phyloP scores from a whole-genome alignment of 1,140 invertebrate species.

The Drosophila varians region DNA sequence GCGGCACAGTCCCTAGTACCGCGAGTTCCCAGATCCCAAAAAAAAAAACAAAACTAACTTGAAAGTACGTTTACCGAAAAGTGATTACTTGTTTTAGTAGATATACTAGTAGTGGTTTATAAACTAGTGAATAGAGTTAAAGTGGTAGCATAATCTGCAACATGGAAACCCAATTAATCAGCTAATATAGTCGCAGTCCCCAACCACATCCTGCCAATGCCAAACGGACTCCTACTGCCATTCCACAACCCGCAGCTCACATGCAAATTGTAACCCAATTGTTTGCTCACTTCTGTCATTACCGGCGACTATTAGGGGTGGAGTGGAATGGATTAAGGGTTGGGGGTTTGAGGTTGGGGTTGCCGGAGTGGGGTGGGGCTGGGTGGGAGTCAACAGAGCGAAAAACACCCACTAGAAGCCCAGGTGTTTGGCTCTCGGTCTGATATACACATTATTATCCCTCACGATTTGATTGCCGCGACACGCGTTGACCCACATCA shows the following conservation, averaged over 20 bases:
- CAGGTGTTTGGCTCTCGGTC: slow-evolving; percentile 33
- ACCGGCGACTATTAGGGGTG: slow-evolving; percentile 44
- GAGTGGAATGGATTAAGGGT: slow-evolving; percentile 5
- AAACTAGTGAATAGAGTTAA: background rate
- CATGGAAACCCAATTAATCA: slow-evolving; percentile 12
- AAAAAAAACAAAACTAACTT: background rate
- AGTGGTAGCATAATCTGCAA: background rate
- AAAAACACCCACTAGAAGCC: slow-evolving; percentile 4
- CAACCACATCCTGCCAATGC: background rate
- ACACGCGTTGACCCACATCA: slow-evolving; percentile 54
- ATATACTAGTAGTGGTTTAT: background rate
- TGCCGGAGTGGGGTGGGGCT: background rate
- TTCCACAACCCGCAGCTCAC: slow-evolving; percentile 13
- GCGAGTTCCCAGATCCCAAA: slow-evolving; percentile 3
- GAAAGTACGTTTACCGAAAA: slow-evolving; percentile 16
- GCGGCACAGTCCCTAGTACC: slow-evolving; percentile 12
- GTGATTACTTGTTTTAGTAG: slow-evolving; percentile 12
- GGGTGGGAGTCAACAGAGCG: slow-evolving; percentile 32
- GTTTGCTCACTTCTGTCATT: slow-evolving; percentile 55
- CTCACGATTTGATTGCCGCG: slow-evolving; percentile 52
- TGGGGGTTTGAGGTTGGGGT: slow-evolving; percentile 2
- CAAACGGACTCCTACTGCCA: background rate
- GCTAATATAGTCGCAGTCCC: background rate
- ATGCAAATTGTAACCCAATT: slow-evolving; percentile 55
- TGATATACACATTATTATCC: slow-evolving; percentile 51